Conservation (phyloP, 2,888 invertebrate species). For the Polyploca ridens region DNA sequence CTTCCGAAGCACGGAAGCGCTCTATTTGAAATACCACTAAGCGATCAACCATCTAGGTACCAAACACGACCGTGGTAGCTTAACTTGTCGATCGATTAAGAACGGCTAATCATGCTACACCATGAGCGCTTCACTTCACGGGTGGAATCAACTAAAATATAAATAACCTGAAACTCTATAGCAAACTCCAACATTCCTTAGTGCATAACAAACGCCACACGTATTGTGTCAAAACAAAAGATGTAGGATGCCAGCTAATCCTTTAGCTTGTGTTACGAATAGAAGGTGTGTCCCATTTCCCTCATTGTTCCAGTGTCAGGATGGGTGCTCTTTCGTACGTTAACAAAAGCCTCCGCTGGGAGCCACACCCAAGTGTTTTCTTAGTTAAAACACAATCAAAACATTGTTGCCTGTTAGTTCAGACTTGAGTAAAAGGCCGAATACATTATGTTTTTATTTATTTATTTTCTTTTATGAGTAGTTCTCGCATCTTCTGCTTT, state of each 20-base stretch:
- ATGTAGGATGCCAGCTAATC: slow-evolving; percentile 32
- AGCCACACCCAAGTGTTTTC: not conserved
- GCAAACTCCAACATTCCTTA: not conserved
- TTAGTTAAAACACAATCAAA: not conserved
- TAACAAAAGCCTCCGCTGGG: not conserved
- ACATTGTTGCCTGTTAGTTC: not conserved
- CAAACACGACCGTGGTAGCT: too few species aligned
- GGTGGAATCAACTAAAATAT: too few species aligned
- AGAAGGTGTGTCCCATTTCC: slow-evolving; percentile 5
- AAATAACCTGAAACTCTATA: not conserved
- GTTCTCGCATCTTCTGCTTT: too few species aligned
- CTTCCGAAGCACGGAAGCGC: too few species aligned
- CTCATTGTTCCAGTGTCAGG: slow-evolving; percentile 4
- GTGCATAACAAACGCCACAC: not conserved
- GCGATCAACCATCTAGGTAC: too few species aligned
- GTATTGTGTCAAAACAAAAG: slow-evolving; percentile 34
- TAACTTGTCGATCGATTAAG: too few species aligned
- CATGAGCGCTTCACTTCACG: too few species aligned
- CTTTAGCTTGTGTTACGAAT: slow-evolving; percentile 27
- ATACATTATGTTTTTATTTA: too few species aligned
- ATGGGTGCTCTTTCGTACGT: not conserved
- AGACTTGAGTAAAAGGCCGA: too few species aligned
- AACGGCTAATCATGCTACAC: too few species aligned
- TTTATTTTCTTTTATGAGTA: too few species aligned
- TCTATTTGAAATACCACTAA: too few species aligned